These are phyloP conservation scores for Dendrophyllia cribrosa DNA, from an alignment of 64 coral and sea anemone species.

Conservation along the genomic window DNA sequence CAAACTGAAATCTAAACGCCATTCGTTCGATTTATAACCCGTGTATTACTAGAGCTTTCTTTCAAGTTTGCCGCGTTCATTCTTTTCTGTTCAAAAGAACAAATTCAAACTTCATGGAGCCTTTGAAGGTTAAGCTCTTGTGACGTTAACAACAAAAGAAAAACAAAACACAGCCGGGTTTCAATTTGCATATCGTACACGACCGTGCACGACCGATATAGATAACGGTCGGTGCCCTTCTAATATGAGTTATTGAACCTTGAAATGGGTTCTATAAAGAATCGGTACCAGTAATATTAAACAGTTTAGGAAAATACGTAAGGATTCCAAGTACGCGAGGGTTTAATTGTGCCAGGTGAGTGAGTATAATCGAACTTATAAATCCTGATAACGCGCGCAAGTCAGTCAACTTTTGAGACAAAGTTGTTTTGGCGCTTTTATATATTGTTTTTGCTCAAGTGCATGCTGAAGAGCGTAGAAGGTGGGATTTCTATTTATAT, in stretches of 20 bases:
- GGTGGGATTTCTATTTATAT: too few species aligned
- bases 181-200: constrained; percentile 8
- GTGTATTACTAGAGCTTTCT: background rate
- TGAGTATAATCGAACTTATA: too few species aligned
- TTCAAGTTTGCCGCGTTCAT: background rate
- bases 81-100: background rate
- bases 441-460: too few species aligned
- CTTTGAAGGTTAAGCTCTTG: constrained; percentile 11
- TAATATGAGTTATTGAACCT: background rate
- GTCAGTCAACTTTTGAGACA: too few species aligned
- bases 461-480: too few species aligned
- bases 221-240: constrained; percentile 12
- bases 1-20: background rate
- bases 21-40: background rate
- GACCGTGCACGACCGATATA: background rate
- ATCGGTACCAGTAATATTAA: background rate
- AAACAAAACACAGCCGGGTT: background rate
- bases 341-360: background rate
- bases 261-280: background rate
- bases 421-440: too few species aligned
- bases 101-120: constrained; percentile 11
- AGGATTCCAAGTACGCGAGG: background rate
- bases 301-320: too few species aligned
- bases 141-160: background rate
- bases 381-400: too few species aligned